Evolutionary conservation across 2,888 invertebrate species (phyloP).

Genomic region (Adelognathus sp.): DNA sequence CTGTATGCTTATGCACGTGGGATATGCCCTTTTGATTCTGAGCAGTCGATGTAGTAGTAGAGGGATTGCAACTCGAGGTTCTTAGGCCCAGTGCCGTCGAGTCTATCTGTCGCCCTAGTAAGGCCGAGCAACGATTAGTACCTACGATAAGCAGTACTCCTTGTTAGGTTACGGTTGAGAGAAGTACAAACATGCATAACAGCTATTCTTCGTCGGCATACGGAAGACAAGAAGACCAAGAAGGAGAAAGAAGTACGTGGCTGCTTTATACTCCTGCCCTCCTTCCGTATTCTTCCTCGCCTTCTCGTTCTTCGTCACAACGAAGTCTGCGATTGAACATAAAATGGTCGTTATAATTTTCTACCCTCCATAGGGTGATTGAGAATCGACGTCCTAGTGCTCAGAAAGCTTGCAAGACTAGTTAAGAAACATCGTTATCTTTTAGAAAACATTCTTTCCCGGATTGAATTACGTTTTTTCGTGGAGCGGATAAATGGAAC

Average conservation of each 20-base stretch:
- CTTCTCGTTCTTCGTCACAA: not conserved
- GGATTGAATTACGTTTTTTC: too few species aligned
- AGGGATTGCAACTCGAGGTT: constrained; percentile 26
- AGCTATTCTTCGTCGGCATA: not conserved
- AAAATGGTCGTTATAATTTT: too few species aligned
- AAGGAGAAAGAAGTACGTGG: not conserved
- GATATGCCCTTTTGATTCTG: too few species aligned
- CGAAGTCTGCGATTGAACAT: too few species aligned
- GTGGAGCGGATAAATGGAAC: too few species aligned
- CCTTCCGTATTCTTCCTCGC: not conserved
- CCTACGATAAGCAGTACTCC: constrained; percentile 70
- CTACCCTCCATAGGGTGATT: too few species aligned
- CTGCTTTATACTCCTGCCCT: not conserved
- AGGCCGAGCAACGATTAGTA: constrained; percentile 72
- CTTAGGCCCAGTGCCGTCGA: constrained; percentile 61
- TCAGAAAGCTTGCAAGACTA: too few species aligned
- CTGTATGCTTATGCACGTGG: too few species aligned
- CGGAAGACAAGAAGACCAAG: constrained; percentile 30
- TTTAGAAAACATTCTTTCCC: too few species aligned
- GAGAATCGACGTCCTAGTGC: too few species aligned
- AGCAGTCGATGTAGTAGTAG: constrained; percentile 14
- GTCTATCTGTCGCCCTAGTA: constrained; percentile 74
- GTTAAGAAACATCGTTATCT: too few species aligned
- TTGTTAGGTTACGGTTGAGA: constrained; percentile 69
- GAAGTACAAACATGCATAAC: constrained; percentile 34